A percentile compares a stretch with the other conserved stretches of the same genome.
Evolutionary conservation across 2,113 vertebrate genomes (phyloP).

Genomic region (Halcyon malimbica): DNA sequence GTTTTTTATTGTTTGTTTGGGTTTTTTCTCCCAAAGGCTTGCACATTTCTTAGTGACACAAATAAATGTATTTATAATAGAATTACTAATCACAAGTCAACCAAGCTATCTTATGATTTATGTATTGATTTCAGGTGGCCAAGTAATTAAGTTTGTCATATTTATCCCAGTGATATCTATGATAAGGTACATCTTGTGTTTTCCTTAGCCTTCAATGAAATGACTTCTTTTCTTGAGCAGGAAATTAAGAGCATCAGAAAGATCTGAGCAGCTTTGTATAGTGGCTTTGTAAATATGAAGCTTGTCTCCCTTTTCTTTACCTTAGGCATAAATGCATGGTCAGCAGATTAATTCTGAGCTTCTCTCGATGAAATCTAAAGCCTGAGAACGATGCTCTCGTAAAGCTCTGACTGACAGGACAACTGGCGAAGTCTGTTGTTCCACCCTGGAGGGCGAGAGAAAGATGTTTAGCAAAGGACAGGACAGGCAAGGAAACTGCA

Average conservation of each 20-base stretch:
- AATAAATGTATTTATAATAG: background rate
- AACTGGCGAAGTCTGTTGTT: background rate
- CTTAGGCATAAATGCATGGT: background rate
- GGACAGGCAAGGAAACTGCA: background rate
- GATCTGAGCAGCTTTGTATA: background rate
- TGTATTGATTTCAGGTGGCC: background rate
- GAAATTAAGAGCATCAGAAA: background rate
- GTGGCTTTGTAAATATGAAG: background rate
- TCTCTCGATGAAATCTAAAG: background rate
- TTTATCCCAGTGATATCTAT: background rate
- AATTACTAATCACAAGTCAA: background rate
- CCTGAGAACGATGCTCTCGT: rapidly evolving
- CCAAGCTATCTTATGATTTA: background rate
- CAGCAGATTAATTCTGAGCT: background rate
- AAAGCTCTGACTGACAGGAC: background rate
- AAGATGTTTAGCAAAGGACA: background rate
- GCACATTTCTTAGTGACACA: background rate
- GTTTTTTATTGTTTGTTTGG: no score
- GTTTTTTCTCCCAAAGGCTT: background rate
- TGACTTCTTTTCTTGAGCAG: background rate
- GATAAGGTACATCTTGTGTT: background rate
- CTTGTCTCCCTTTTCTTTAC: background rate
- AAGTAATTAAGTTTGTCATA: background rate
- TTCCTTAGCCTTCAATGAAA: background rate
- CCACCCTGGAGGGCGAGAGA: background rate